phyloP scores from a whole-genome alignment of 1,140 invertebrate species.

The Diorhabda elongata region DNA sequence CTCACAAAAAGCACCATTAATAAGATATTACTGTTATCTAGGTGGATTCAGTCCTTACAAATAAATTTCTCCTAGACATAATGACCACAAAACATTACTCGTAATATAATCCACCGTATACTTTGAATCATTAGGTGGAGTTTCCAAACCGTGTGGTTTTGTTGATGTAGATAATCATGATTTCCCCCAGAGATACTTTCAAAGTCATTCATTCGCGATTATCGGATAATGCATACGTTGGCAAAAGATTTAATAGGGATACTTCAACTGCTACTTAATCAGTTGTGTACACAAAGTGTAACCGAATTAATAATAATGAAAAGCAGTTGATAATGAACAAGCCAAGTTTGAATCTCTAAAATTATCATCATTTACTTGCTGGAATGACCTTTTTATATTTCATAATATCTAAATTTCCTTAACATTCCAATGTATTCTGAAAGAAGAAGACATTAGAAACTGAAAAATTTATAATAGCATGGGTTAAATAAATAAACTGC shows the following conservation, averaged over 20 bases:
- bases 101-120: neutral
- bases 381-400: no score
- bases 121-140: neutral
- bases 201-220: neutral
- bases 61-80: neutral
- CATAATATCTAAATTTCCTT: no score
- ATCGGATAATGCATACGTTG: neutral
- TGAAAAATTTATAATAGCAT: no score
- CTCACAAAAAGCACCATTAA: neutral
- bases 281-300: no score
- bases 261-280: no score
- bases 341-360: no score
- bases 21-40: neutral
- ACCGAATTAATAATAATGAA: no score
- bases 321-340: no score
- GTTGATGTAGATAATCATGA: neutral
- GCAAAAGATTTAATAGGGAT: neutral
- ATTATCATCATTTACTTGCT: no score
- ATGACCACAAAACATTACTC: neutral
- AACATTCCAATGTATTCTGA: no score
- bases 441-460: no score
- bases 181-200: neutral
- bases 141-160: neutral
- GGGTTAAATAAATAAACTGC: no score
- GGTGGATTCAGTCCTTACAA: neutral